Percentiles rank a stretch among this genome's conserved stretches.
Conservation (phyloP, 2,888 invertebrate species). For the Pandemis cinnamomeana region DNA sequence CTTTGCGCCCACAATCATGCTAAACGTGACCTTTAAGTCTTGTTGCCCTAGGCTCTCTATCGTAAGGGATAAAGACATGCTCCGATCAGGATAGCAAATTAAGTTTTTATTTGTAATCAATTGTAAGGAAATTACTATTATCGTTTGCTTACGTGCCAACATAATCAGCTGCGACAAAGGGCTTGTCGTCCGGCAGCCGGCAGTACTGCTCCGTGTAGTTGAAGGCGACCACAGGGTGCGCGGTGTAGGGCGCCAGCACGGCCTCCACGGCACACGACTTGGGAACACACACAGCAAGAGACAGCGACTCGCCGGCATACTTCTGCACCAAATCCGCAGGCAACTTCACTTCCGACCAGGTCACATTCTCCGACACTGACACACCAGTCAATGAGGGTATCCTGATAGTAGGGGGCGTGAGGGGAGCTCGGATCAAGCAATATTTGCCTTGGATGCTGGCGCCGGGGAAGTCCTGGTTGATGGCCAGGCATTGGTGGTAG, state of each 20-base stretch:
- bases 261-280: constrained; percentile 4
- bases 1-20: too few relatives aligned
- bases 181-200: constrained; percentile 9
- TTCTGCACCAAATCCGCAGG: background rate
- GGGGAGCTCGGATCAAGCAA: background rate
- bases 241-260: constrained; percentile 5
- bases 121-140: background rate
- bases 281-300: constrained; percentile 1
- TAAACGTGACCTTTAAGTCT: too few relatives aligned
- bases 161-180: background rate
- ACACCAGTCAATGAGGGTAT: background rate
- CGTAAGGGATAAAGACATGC: too few relatives aligned
- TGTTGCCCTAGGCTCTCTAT: too few relatives aligned
- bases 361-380: background rate
- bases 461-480: constrained; percentile 3
- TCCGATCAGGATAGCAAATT: too few relatives aligned
- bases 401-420: background rate
- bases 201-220: constrained; percentile 11
- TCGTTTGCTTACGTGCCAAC: background rate
- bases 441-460: constrained; percentile 1
- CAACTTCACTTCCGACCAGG: background rate
- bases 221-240: background rate
- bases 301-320: background rate
- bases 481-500: constrained; percentile 15
- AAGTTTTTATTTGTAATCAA: too few relatives aligned